phyloP scores from a whole-genome alignment of 2,888 invertebrate genomes.

The Adela reaumurella region DNA sequence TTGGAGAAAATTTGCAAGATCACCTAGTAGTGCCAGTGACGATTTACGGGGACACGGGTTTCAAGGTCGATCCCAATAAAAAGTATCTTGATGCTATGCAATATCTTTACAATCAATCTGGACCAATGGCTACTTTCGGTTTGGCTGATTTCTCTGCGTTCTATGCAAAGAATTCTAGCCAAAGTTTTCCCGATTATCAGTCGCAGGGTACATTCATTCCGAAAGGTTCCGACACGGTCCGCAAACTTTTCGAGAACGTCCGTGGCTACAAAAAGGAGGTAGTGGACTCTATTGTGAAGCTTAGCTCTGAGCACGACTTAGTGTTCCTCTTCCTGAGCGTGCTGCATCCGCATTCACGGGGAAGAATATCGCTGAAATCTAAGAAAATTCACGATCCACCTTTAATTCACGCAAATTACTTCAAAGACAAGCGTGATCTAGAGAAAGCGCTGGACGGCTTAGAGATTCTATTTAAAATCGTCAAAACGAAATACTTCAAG shows the following conservation, averaged over 20 bases:
- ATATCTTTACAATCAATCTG: slow-evolving; percentile 49
- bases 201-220: slow-evolving; percentile 17
- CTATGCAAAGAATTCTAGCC: slow-evolving; percentile 28
- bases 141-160: slow-evolving; percentile 64
- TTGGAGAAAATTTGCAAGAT: slow-evolving; percentile 54
- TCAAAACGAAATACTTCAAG: slow-evolving; percentile 22
- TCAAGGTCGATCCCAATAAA: slow-evolving; percentile 16
- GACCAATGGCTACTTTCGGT: slow-evolving; percentile 37
- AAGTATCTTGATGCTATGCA: slow-evolving; percentile 26
- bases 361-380: slow-evolving; percentile 51
- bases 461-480: slow-evolving; percentile 21
- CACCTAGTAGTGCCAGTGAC: slow-evolving; percentile 36
- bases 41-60: slow-evolving; percentile 25
- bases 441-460: slow-evolving; percentile 23
- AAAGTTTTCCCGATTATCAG: slow-evolving; percentile 27
- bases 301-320: slow-evolving; percentile 22
- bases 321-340: slow-evolving; percentile 29
- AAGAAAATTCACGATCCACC: slow-evolving; percentile 57
- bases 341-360: slow-evolving; percentile 49
- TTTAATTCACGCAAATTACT: slow-evolving; percentile 60
- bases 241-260: slow-evolving; percentile 17
- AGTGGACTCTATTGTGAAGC: slow-evolving; percentile 17
- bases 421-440: slow-evolving; percentile 52
- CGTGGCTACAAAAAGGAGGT: slow-evolving; percentile 19
- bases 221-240: slow-evolving; percentile 29